These are phyloP conservation scores for Aleiodes sp. DNA, from an alignment of 1,140 invertebrate genomes.

Conservation along the genomic window DNA sequence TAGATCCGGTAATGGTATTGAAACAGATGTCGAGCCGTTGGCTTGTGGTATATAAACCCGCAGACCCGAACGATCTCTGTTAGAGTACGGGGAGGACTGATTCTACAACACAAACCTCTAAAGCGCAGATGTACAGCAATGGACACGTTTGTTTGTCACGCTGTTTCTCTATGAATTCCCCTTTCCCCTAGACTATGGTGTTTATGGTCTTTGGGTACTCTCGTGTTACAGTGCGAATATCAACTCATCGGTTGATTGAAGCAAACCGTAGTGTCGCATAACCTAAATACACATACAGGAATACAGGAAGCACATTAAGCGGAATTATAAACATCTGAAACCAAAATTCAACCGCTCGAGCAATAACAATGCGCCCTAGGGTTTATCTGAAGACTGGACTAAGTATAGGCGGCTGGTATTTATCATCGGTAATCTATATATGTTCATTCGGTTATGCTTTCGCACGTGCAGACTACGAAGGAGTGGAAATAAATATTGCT, in stretches of 20 bases:
- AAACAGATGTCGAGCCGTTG: constrained; percentile 41
- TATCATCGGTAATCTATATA: no score
- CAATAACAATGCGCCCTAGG: neutral
- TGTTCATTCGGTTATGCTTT: no score
- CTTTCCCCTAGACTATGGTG: neutral
- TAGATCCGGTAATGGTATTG: constrained; percentile 35
- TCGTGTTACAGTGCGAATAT: neutral
- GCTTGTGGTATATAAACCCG: constrained; percentile 1
- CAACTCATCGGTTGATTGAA: constrained; percentile 2
- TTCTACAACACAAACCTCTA: neutral
- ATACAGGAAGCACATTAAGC: neutral
- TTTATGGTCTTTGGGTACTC: neutral
- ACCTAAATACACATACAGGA: neutral
- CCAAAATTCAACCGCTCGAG: neutral
- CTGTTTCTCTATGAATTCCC: constrained; percentile 5
- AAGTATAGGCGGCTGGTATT: neutral
- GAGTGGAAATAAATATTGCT: no score
- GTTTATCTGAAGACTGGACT: neutral
- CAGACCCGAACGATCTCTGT: constrained; percentile 5
- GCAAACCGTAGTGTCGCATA: neutral
- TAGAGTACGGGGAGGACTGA: neutral
- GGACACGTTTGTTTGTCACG: constrained; percentile 13
- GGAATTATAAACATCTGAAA: neutral
- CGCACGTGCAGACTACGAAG: no score
- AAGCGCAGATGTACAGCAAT: constrained; percentile 2